Conservation (phyloP, 2,113 vertebrate species). For the Ptilorrhoa leucosticta region DNA sequence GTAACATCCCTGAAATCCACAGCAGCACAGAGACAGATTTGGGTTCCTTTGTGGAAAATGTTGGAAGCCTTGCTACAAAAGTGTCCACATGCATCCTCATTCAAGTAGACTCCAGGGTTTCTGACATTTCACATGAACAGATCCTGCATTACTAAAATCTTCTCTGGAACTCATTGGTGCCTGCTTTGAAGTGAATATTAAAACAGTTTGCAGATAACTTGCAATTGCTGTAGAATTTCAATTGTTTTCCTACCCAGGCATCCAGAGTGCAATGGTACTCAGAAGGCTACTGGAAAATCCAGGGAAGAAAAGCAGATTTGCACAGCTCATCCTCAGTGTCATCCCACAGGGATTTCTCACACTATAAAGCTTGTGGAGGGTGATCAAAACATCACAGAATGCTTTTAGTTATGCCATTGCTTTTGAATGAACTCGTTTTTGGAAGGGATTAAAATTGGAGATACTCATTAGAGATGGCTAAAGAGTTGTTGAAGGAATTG, state of each 20-base stretch:
- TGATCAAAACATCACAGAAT: not conserved
- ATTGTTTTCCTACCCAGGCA: not conserved
- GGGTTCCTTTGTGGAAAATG: not conserved
- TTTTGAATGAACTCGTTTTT: not conserved
- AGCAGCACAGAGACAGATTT: not conserved
- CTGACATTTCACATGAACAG: not conserved
- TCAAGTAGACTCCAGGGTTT: not conserved
- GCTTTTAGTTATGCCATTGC: not conserved
- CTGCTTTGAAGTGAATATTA: not conserved
- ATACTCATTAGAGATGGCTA: not conserved
- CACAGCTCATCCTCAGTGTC: not conserved
- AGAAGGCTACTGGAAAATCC: not conserved
- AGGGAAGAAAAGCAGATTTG: not conserved
- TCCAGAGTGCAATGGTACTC: not conserved
- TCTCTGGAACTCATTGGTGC: not conserved
- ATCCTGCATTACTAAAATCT: not conserved
- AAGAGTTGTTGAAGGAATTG: not conserved
- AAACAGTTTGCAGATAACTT: not conserved
- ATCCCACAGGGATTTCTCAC: not conserved
- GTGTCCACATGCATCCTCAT: fast-evolving
- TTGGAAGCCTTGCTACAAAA: not conserved
- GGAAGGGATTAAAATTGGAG: not conserved
- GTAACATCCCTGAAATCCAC: not conserved
- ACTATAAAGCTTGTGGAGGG: not conserved
- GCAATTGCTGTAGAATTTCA: not conserved